These are phyloP conservation scores for Vimba vimba DNA, from an alignment of 2,113 vertebrate species.

Conservation along the genomic window DNA sequence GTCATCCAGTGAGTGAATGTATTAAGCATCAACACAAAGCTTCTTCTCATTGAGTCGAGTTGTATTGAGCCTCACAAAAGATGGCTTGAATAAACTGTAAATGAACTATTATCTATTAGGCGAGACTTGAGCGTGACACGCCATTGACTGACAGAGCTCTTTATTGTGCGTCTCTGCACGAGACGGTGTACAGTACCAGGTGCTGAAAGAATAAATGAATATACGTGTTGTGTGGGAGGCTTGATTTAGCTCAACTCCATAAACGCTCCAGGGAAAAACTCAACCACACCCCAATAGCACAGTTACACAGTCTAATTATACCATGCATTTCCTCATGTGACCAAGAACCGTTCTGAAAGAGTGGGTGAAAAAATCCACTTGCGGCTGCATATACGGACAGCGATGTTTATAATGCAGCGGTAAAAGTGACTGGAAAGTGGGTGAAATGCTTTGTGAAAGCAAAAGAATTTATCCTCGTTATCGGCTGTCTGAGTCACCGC, in stretches of 20 bases:
- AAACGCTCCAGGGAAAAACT: slow-evolving; percentile 39
- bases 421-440: slow-evolving; percentile 35
- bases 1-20: not conserved
- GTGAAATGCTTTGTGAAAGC: slow-evolving; percentile 29
- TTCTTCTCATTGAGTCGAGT: not conserved
- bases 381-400: not conserved
- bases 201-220: slow-evolving; percentile 61
- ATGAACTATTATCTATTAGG: slow-evolving; percentile 16
- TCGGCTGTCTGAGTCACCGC: slow-evolving; percentile 67
- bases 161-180: slow-evolving; percentile 26
- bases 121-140: not conserved
- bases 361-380: not conserved
- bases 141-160: not conserved
- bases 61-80: not conserved
- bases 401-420: not conserved
- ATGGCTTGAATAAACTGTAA: slow-evolving; percentile 24
- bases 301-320: slow-evolving; percentile 20
- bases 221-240: slow-evolving; percentile 51
- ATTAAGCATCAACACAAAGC: slow-evolving; percentile 23
- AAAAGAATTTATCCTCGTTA: slow-evolving; percentile 52
- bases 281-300: slow-evolving; percentile 13
- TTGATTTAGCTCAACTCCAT: slow-evolving; percentile 59
- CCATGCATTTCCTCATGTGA: not conserved
- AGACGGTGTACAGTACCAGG: slow-evolving; percentile 31
- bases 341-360: not conserved